phyloP scores from a whole-genome alignment of 2,113 vertebrate genomes.

The Lophura nycthemera region DNA sequence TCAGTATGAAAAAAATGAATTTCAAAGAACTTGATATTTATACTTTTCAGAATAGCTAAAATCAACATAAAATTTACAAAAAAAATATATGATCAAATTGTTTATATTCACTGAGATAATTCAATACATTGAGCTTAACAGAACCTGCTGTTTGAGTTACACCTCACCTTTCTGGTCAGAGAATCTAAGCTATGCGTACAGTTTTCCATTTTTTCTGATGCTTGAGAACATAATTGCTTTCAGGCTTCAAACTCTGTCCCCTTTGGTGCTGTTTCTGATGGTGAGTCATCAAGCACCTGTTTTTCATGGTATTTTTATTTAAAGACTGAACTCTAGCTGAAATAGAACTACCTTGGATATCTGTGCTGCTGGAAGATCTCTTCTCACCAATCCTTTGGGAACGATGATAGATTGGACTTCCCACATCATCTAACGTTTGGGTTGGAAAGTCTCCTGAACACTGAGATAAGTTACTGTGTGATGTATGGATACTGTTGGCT shows the following conservation, averaged over 20 bases:
- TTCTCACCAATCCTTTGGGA: conserved; percentile 86
- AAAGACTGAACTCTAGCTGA: background rate
- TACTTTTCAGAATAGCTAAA: background rate
- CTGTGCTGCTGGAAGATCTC: conserved; percentile 86
- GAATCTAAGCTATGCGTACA: background rate
- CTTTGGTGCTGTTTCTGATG: background rate
- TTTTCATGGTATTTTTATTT: background rate
- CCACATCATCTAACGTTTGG: conserved; percentile 83
- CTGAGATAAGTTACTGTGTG: conserved; percentile 86
- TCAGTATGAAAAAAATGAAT: background rate
- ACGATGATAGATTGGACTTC: conserved; percentile 76
- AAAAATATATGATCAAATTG: background rate
- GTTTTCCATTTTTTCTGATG: background rate
- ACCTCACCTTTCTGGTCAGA: background rate
- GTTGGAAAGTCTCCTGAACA: conserved; percentile 82
- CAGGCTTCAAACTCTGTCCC: background rate
- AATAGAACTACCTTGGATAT: conserved; percentile 85
- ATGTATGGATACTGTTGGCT: conserved; percentile 77
- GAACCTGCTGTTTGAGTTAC: background rate
- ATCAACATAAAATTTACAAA: background rate
- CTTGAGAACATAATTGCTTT: background rate
- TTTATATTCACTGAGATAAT: background rate
- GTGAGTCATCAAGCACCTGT: background rate
- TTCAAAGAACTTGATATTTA: background rate
- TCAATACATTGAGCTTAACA: background rate